Evolutionary conservation across 2,797 vertebrate species (phyloP).

Genomic region (Phataginus tricuspis): DNA sequence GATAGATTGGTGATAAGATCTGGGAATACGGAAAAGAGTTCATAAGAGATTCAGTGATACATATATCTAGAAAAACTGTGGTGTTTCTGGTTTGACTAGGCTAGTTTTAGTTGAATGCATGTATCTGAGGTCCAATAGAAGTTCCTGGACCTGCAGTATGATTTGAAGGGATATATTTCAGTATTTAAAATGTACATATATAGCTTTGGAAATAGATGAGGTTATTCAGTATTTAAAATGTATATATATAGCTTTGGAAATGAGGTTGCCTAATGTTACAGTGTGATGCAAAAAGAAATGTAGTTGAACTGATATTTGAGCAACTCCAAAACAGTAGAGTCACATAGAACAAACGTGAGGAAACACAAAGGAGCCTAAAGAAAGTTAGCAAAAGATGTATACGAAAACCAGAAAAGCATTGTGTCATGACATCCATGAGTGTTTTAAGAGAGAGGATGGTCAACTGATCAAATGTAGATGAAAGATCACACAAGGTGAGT

Average conservation of each 20-base stretch:
- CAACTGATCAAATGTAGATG: background rate
- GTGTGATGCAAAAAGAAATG: background rate
- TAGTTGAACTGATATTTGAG: background rate
- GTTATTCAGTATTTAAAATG: background rate
- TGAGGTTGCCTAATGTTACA: background rate
- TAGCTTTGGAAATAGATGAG: background rate
- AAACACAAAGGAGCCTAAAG: background rate
- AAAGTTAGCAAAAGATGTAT: background rate
- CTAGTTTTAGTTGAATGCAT: background rate
- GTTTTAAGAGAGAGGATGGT: background rate
- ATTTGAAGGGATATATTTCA: background rate
- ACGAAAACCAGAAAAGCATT: background rate
- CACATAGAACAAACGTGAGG: background rate
- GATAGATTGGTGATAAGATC: background rate
- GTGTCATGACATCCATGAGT: background rate
- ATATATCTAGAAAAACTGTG: background rate
- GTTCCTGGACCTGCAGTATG: background rate
- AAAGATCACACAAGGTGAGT: background rate
- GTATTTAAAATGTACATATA: background rate
- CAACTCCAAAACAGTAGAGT: background rate
- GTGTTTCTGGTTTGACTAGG: background rate
- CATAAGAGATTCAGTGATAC: background rate
- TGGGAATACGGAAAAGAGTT: background rate
- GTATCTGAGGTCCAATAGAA: background rate
- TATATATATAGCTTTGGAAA: background rate